Evolutionary conservation across 92 coral and sea anemone genomes (phyloP).

Genomic region (Porites cylindrica): DNA sequence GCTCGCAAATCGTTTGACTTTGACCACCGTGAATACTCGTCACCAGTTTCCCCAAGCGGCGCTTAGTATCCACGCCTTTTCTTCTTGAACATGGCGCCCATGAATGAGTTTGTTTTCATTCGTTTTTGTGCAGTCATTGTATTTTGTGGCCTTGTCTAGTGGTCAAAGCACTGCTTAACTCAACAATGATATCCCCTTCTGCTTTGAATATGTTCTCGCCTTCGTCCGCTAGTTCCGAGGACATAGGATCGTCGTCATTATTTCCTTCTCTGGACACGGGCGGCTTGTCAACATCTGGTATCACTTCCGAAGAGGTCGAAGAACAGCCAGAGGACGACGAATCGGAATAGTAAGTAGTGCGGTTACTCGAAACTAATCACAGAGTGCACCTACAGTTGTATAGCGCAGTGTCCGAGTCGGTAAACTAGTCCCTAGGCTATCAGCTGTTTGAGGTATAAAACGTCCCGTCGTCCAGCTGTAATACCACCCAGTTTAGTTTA

Average conservation of each 20-base stretch:
- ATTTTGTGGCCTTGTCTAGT: slow-evolving; percentile 7
- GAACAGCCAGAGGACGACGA: slow-evolving; percentile 43
- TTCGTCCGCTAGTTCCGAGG: slow-evolving; percentile 58
- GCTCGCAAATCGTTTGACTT: too few relatives aligned
- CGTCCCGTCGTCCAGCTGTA: too few relatives aligned
- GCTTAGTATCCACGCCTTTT: slow-evolving; percentile 33
- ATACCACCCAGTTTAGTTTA: too few relatives aligned
- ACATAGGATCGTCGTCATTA: slow-evolving; percentile 41
- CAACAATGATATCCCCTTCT: slow-evolving; percentile 57
- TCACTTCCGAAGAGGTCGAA: slow-evolving; percentile 44
- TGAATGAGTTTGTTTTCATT: not conserved
- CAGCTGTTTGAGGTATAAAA: too few relatives aligned
- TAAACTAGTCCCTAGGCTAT: too few relatives aligned
- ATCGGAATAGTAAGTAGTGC: slow-evolving; percentile 34
- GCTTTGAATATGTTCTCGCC: slow-evolving; percentile 67
- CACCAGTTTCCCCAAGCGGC: not conserved
- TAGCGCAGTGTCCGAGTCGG: too few relatives aligned
- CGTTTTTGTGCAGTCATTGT: not conserved
- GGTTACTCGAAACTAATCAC: not conserved
- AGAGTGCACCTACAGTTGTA: not conserved
- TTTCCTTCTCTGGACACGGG: slow-evolving; percentile 61
- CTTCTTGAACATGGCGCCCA: slow-evolving; percentile 35
- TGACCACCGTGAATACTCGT: not conserved
- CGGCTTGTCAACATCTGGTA: slow-evolving; percentile 51
- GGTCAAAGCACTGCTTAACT: slow-evolving; percentile 12